A percentile compares a stretch with the other conserved stretches of the same genome.
These are phyloP conservation scores for Lytechinus variegatus DNA, from an alignment of 35 echinoderm and acorn worm genomes.

Conservation along the genomic window DNA sequence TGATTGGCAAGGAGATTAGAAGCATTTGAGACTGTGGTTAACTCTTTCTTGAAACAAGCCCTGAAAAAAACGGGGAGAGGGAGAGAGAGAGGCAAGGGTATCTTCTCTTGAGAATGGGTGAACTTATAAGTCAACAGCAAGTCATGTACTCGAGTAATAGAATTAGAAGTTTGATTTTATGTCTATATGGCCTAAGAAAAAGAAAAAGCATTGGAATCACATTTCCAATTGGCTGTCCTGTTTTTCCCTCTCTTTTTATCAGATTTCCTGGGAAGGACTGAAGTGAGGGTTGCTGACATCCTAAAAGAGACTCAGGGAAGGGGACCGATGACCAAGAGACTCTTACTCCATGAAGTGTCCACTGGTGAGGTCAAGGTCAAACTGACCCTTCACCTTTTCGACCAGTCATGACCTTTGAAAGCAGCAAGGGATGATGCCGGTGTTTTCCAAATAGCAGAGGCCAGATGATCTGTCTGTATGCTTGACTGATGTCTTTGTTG, in stretches of 20 bases:
- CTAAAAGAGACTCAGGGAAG: slow-evolving; percentile 74
- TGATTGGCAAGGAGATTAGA: too few species aligned
- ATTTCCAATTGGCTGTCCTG: background rate
- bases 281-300: slow-evolving; percentile 91
- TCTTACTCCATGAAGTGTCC: slow-evolving; percentile 91
- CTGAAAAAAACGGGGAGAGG: too few species aligned
- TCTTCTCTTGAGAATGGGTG: too few species aligned
- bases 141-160: too few species aligned
- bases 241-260: background rate
- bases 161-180: too few species aligned
- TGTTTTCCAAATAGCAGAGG: background rate
- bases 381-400: slow-evolving; percentile 87
- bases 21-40: too few species aligned
- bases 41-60: too few species aligned
- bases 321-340: slow-evolving; percentile 79
- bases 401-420: slow-evolving; percentile 61
- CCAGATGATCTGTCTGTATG: background rate
- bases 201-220: too few species aligned
- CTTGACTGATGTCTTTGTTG: too few species aligned
- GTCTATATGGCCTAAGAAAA: too few species aligned
- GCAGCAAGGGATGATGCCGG: background rate
- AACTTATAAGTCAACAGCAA: too few species aligned
- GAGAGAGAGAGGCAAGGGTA: too few species aligned
- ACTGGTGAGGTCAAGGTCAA: slow-evolving; percentile 94
- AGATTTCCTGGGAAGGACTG: slow-evolving; percentile 96